Percentiles rank a stretch among this genome's conserved stretches.
These are phyloP conservation scores for Caracal caracal DNA, from an alignment of 2,113 vertebrate genomes.

Conservation along the genomic window DNA sequence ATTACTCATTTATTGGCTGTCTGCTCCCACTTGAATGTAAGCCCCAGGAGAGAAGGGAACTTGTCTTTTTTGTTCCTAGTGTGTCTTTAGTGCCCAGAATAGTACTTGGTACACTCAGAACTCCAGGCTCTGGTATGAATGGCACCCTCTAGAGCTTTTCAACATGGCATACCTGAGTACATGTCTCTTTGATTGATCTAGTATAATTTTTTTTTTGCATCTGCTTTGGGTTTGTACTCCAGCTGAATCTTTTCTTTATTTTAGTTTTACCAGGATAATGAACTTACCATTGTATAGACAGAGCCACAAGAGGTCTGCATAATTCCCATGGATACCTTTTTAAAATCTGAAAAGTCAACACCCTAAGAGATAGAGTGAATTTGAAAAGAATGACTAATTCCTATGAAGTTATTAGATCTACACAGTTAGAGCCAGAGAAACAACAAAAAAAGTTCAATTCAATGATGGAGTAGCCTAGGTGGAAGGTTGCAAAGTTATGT, in stretches of 20 bases:
- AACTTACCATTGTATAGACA: neutral
- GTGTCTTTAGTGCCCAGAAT: neutral
- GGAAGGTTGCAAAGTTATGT: neutral
- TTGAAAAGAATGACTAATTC: constrained; percentile 15
- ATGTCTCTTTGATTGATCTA: neutral
- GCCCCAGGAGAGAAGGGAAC: neutral
- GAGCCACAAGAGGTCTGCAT: neutral
- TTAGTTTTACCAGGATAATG: neutral
- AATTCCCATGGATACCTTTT: neutral
- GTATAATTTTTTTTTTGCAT: neutral
- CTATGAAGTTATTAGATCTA: neutral
- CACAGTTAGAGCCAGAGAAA: neutral
- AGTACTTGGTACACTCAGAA: neutral
- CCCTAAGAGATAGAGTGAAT: neutral
- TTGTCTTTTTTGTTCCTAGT: neutral
- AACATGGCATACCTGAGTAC: neutral
- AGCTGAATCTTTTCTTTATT: neutral
- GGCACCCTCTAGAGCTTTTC: neutral
- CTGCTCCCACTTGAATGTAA: neutral
- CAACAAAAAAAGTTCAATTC: neutral
- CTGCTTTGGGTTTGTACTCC: neutral
- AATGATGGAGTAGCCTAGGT: neutral
- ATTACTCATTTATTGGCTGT: neutral
- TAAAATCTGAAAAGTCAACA: neutral
- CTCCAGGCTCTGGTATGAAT: neutral